Conservation (phyloP, 2,888 invertebrate species). For the Lasioglossum marginatum region DNA sequence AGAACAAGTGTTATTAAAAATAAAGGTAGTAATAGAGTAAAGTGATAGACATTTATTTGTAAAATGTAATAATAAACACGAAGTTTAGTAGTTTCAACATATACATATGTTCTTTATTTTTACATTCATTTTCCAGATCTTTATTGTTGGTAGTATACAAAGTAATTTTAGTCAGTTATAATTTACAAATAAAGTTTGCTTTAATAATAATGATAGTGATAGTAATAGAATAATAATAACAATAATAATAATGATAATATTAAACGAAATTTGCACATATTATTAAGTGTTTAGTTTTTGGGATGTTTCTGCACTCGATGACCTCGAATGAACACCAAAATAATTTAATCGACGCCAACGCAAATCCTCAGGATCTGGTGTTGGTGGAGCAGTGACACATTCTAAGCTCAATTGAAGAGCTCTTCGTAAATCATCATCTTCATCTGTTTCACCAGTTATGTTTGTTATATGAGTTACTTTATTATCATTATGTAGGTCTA, state of each 20-base stretch:
- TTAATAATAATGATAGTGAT: slow-evolving; percentile 64
- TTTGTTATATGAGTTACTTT: slow-evolving; percentile 50
- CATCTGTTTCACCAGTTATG: slow-evolving; percentile 74
- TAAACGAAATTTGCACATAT: slow-evolving; percentile 62
- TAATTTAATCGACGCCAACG: slow-evolving; percentile 79
- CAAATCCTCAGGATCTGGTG: slow-evolving; percentile 81
- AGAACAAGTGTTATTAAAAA: background rate
- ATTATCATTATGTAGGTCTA: slow-evolving; percentile 67
- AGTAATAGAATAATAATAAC: slow-evolving; percentile 63
- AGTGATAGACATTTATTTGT: slow-evolving; percentile 1
- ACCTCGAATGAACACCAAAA: slow-evolving; percentile 73
- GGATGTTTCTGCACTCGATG: slow-evolving; percentile 76
- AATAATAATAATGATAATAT: slow-evolving; percentile 64
- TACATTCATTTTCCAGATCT: slow-evolving; percentile 52
- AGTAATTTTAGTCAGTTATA: slow-evolving; percentile 69
- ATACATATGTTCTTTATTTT: slow-evolving; percentile 55
- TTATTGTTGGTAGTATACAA: slow-evolving; percentile 73
- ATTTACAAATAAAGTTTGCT: slow-evolving; percentile 72
- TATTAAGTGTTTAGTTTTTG: slow-evolving; percentile 82
- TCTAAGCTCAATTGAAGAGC: slow-evolving; percentile 85
- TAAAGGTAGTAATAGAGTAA: background rate
- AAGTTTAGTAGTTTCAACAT: slow-evolving; percentile 36
- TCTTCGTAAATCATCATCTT: slow-evolving; percentile 85
- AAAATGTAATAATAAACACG: slow-evolving; percentile 13
- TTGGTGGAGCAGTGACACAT: slow-evolving; percentile 81